These are phyloP conservation scores for Laticauda colubrina DNA, from an alignment of 2,113 vertebrate species.

Conservation along the genomic window DNA sequence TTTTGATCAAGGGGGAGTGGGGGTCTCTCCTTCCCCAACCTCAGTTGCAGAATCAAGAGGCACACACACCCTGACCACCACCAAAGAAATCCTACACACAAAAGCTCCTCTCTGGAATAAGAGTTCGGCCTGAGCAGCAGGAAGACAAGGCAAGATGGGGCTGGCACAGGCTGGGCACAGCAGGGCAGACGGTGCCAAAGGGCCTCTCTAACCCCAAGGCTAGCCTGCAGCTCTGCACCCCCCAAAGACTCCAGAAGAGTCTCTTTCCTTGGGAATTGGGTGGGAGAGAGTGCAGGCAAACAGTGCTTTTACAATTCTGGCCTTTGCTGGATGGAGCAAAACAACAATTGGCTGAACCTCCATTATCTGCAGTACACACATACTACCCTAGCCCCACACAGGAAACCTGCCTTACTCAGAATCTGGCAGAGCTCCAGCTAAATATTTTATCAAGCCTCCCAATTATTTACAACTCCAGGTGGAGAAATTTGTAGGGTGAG, in stretches of 20 bases:
- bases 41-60: background rate
- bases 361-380: background rate
- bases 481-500: background rate
- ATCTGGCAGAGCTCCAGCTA: background rate
- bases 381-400: background rate
- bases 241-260: background rate
- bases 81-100: background rate
- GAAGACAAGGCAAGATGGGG: background rate
- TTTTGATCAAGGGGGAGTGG: background rate
- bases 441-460: background rate
- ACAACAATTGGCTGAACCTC: background rate
- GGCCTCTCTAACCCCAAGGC: too few relatives aligned
- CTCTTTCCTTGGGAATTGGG: background rate
- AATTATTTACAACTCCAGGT: background rate
- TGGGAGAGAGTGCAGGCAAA: background rate
- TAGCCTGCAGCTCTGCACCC: background rate
- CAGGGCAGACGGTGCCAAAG: background rate
- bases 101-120: background rate
- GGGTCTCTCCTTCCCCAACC: background rate
- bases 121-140: background rate
- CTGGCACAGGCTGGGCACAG: background rate
- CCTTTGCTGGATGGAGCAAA: background rate
- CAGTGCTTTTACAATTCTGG: background rate
- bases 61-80: background rate
- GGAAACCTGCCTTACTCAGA: background rate